Conservation (phyloP, 2,797 vertebrate genomes). For the Rhadinocentrus ornatus region DNA sequence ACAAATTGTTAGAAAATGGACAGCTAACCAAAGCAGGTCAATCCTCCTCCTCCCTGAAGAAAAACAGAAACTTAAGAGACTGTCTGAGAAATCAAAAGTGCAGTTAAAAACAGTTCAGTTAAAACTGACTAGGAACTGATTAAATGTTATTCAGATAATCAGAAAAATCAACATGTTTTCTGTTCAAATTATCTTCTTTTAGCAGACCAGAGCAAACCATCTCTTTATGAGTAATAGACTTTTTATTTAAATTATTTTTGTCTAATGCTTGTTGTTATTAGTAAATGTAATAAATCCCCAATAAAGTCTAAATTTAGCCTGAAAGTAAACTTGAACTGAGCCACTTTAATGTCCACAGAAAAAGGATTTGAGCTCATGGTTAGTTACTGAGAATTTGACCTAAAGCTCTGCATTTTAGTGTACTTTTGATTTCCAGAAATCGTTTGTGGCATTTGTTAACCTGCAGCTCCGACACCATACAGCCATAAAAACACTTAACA, state of each 20-base stretch:
- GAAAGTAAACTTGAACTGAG: not conserved
- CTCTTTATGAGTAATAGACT: too few species aligned
- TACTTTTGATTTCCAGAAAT: slow-evolving; percentile 49
- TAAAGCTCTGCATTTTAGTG: slow-evolving; percentile 32
- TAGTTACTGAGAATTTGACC: not conserved
- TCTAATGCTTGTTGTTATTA: too few species aligned
- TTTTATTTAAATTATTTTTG: too few species aligned
- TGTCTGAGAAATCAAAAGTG: slow-evolving; percentile 51
- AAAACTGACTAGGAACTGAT: not conserved
- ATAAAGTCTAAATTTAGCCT: too few species aligned
- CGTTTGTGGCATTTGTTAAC: not conserved
- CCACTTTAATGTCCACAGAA: not conserved
- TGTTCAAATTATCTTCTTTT: not conserved
- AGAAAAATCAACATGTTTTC: not conserved
- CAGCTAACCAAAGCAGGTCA: slow-evolving; percentile 61
- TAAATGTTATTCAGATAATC: not conserved
- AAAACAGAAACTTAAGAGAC: slow-evolving; percentile 28
- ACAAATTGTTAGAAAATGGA: slow-evolving; percentile 79
- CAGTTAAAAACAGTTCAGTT: slow-evolving; percentile 39
- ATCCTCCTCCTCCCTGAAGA: slow-evolving; percentile 28
- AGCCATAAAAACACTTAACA: slow-evolving; percentile 58
- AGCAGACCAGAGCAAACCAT: too few species aligned
- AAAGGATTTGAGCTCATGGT: not conserved
- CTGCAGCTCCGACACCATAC: slow-evolving; percentile 22
- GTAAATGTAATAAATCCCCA: too few species aligned